Conservation (phyloP, 2,113 vertebrate genomes). For the Mesocricetus auratus region DNA sequence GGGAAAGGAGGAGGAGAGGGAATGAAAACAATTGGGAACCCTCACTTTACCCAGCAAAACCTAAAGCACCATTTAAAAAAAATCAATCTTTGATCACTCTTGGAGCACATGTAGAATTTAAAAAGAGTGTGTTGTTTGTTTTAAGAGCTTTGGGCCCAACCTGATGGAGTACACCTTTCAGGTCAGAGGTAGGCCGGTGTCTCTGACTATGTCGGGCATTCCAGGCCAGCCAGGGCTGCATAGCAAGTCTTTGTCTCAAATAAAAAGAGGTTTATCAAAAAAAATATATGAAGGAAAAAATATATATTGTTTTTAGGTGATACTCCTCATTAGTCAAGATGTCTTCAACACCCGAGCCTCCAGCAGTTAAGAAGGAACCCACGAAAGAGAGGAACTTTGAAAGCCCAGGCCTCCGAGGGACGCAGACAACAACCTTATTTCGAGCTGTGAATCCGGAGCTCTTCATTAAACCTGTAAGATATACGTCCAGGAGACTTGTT, state of each 20-base stretch:
- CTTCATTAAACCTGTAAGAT: slow-evolving; percentile 97
- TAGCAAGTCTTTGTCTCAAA: neutral
- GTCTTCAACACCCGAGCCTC: slow-evolving; percentile 86
- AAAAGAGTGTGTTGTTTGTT: neutral
- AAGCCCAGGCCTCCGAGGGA: slow-evolving; percentile 90
- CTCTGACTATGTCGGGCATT: neutral
- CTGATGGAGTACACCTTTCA: neutral
- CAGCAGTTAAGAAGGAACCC: slow-evolving; percentile 80
- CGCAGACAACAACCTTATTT: slow-evolving; percentile 93
- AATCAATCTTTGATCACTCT: neutral
- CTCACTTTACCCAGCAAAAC: slow-evolving; percentile 23
- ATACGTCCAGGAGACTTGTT: neutral
- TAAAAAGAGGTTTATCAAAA: slow-evolving; percentile 22
- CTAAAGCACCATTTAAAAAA: neutral
- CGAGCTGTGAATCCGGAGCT: slow-evolving; percentile 97
- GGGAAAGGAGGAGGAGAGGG: neutral
- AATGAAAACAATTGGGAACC: neutral
- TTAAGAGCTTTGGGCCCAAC: neutral
- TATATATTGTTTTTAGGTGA: slow-evolving; percentile 75
- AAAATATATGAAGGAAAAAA: slow-evolving; percentile 37
- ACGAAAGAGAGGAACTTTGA: slow-evolving; percentile 84
- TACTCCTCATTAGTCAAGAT: slow-evolving; percentile 82
- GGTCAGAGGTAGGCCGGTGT: no score
- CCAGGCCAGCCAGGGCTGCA: neutral
- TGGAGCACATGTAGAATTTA: slow-evolving; percentile 8